These are phyloP conservation scores for Rhingia rostrata DNA, from an alignment of 2,888 invertebrate genomes.

Conservation along the genomic window DNA sequence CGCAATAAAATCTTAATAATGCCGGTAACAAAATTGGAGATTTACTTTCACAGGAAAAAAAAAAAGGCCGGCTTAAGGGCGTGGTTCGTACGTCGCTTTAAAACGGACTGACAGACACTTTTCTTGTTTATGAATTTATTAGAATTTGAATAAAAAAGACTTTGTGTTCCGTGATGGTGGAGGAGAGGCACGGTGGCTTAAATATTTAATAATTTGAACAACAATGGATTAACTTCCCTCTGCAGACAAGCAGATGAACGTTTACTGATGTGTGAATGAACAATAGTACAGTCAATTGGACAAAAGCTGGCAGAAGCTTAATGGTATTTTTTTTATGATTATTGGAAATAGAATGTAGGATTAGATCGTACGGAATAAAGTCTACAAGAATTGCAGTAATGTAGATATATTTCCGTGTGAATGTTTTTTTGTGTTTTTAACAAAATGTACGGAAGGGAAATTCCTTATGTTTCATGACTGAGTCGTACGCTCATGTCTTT, in stretches of 20 bases:
- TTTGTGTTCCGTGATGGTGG: neutral
- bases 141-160: slow-evolving; percentile 28
- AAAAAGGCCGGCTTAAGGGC: slow-evolving; percentile 18
- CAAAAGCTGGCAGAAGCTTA: no score
- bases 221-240: slow-evolving; percentile 25
- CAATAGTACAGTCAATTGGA: neutral
- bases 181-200: neutral
- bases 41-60: slow-evolving; percentile 11
- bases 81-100: slow-evolving; percentile 3
- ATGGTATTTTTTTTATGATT: no score
- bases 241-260: slow-evolving; percentile 2
- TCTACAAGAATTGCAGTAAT: no score
- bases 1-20: slow-evolving; percentile 10
- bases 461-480: no score
- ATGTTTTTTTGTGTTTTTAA: no score
- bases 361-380: no score
- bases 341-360: no score
- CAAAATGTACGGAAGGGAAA: no score
- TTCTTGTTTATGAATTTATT: slow-evolving; percentile 26
- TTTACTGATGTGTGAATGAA: neutral
- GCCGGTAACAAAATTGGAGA: slow-evolving; percentile 2
- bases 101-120: slow-evolving; percentile 17
- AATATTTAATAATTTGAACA: slow-evolving; percentile 27
- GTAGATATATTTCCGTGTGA: no score
- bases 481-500: no score